Evolutionary conservation across 1,140 invertebrate genomes (phyloP).

Genomic region (Neotoxoptera formosana): DNA sequence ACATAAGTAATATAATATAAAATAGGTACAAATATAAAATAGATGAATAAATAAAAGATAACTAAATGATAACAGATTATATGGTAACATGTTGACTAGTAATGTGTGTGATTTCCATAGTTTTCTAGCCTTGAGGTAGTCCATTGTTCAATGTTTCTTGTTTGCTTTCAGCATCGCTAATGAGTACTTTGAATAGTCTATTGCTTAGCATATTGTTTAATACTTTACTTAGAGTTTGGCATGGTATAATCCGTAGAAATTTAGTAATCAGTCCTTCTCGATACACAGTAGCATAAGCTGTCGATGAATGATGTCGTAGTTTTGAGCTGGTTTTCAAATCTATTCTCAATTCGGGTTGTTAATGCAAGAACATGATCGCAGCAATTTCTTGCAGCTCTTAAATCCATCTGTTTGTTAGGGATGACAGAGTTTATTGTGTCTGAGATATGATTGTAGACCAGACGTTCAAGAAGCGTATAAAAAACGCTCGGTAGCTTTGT

Average conservation of each 20-base stretch:
- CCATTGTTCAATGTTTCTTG: too few species aligned
- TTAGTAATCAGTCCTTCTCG: conserved; percentile 43
- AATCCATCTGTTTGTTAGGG: conserved; percentile 12
- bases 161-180: background rate
- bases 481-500: background rate
- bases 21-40: too few species aligned
- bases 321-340: conserved; percentile 38
- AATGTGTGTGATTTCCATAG: background rate
- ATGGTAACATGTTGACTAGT: background rate
- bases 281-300: conserved; percentile 40
- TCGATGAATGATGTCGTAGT: conserved; percentile 17
- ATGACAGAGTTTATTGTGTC: background rate
- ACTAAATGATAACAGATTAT: too few species aligned
- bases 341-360: conserved; percentile 4
- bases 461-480: background rate
- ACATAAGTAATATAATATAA: too few species aligned
- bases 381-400: conserved; percentile 15
- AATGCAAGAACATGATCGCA: conserved; percentile 27
- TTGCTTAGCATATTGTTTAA: background rate
- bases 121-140: background rate
- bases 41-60: too few species aligned
- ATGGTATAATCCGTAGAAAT: conserved; percentile 31
- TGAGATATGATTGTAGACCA: background rate
- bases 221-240: background rate
- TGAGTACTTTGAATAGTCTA: too few species aligned